Conservation (phyloP, 2,888 invertebrate species). For the Euphydryas editha region DNA sequence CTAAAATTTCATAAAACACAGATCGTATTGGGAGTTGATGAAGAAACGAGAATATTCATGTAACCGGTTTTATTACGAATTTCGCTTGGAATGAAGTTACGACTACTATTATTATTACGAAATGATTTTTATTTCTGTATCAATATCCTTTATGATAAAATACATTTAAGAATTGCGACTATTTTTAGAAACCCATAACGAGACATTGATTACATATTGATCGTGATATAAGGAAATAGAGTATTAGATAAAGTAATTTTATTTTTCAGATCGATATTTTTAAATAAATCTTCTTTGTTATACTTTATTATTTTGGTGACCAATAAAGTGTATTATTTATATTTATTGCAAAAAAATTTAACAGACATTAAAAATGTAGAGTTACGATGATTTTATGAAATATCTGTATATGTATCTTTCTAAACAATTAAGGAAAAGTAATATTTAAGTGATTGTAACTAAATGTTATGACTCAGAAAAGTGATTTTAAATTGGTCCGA, state of each 20-base stretch:
- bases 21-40: background rate
- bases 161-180: too few species aligned
- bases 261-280: too few species aligned
- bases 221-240: too few species aligned
- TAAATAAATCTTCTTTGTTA: too few species aligned
- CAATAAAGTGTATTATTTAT: too few species aligned
- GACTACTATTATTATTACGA: conserved; percentile 16
- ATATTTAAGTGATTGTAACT: background rate
- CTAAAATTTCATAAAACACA: conserved; percentile 8
- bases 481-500: conserved; percentile 9
- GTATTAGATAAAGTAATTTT: too few species aligned
- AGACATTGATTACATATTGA: too few species aligned
- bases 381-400: background rate
- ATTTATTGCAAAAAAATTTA: too few species aligned
- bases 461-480: conserved; percentile 11
- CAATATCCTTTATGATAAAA: background rate
- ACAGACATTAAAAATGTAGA: too few species aligned
- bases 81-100: conserved; percentile 35
- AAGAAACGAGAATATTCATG: conserved; percentile 11
- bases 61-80: conserved; percentile 30
- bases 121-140: background rate
- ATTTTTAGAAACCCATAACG: too few species aligned
- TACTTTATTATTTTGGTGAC: too few species aligned
- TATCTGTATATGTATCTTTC: background rate
- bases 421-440: background rate